Conservation (phyloP, 2,113 vertebrate species). For the Steatornis caripensis region DNA sequence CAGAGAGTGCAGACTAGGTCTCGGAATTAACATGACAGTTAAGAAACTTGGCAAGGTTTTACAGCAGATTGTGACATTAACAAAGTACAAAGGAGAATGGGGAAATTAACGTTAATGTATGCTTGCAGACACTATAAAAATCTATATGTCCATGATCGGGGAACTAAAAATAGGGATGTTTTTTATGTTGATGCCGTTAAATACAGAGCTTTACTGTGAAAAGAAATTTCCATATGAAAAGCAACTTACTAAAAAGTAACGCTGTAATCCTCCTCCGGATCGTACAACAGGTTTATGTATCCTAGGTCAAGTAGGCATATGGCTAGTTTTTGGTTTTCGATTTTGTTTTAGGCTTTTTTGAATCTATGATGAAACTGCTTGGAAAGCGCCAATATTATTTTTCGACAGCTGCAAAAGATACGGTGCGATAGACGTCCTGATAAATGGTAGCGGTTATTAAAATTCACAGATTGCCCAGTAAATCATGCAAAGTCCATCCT, state of each 20-base stretch:
- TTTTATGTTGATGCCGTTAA: constrained; percentile 76
- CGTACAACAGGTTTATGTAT: constrained; percentile 79
- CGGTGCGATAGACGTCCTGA: constrained; percentile 53
- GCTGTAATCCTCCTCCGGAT: constrained; percentile 73
- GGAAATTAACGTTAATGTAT: constrained; percentile 80
- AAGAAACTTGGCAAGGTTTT: constrained; percentile 83
- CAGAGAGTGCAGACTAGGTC: constrained; percentile 81
- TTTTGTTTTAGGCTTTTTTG: constrained; percentile 63
- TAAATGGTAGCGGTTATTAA: constrained; percentile 64
- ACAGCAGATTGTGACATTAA: constrained; percentile 85
- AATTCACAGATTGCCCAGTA: constrained; percentile 68
- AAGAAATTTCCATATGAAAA: constrained; percentile 84
- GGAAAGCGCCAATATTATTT: constrained; percentile 69
- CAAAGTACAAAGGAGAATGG: constrained; percentile 80
- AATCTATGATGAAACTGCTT: constrained; percentile 70
- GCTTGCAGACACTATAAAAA: constrained; percentile 80
- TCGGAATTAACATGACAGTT: constrained; percentile 85
- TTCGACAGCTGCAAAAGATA: constrained; percentile 73
- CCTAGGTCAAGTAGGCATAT: constrained; percentile 81
- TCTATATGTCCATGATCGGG: constrained; percentile 78
- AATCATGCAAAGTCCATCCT: constrained; percentile 35
- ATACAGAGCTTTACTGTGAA: constrained; percentile 76
- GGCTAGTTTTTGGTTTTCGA: constrained; percentile 67
- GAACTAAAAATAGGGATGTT: constrained; percentile 78
- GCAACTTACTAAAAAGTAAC: constrained; percentile 76